Evolutionary conservation across 2,797 vertebrate species (phyloP), one percentile per base, ranked within the genome.

Genomic region (Parauchenoglanis punctatus): DNA sequence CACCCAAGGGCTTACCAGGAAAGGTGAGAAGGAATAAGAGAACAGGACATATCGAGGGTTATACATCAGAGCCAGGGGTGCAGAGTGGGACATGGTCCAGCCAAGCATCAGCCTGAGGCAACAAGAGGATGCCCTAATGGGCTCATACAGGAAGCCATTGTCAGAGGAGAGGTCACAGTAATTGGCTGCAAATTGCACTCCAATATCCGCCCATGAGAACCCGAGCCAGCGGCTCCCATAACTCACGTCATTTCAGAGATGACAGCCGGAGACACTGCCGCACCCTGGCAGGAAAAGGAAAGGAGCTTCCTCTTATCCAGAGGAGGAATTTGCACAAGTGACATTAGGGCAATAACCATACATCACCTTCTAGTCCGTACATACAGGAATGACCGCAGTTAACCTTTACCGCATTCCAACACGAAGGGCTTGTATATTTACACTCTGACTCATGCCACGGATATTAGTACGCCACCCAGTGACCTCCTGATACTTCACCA

Each of bases 101-200:
- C 75, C 90, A 90, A 94, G 86, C 78, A 56, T 93, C 89, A 93
- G 93, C 91, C 87, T 85, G 92, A 93, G 93, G 93, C 90, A 88
- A 91, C 94, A 94, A 95, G 95, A 95, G 96, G 96, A 97, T 95
- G 95, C 96, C 96, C 95, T 96, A 95, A 96, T 95, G 95, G 95
- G 96, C 96, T 94, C 93, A 94, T 96, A 95, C 94, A 96, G 96
- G 96, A 96, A 97, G 94, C 93, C 92, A 95, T 97, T 95, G 93
- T 94, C 93, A 95, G 96, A 95, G 94, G 81, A 84, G 95, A 96
- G 94, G 93, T 94, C 94, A 95, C 94, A 94, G 95, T 94, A 95
- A 93, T 91, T 81, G 67, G 93, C 95, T 90, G 87, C 82, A 87
- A 81, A 87, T 90, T 87, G 86, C 87, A 77, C 88, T 86, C 84